Conservation (phyloP, 2,888 invertebrate species). For the Panorpa germanica region DNA sequence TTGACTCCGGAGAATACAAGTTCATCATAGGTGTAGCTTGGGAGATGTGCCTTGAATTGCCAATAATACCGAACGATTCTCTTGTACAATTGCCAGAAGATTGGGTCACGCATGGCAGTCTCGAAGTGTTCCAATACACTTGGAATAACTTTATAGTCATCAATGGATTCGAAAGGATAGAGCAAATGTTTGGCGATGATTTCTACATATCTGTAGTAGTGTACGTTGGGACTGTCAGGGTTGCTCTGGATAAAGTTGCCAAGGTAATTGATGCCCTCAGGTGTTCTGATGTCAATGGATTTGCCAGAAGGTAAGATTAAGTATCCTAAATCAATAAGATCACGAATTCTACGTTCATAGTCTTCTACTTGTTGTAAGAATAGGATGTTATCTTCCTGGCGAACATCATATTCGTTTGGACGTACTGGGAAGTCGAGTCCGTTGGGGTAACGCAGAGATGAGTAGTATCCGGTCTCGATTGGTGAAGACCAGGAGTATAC, state of each 20-base stretch:
- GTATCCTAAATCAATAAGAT: slow-evolving; percentile 37
- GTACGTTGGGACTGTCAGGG: slow-evolving; percentile 27
- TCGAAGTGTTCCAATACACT: slow-evolving; percentile 37
- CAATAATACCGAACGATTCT: slow-evolving; percentile 33
- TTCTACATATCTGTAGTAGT: slow-evolving; percentile 31
- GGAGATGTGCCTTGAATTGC: slow-evolving; percentile 37
- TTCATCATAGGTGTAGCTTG: slow-evolving; percentile 39
- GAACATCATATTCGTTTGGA: slow-evolving; percentile 30
- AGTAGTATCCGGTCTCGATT: slow-evolving; percentile 38
- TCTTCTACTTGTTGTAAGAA: slow-evolving; percentile 24
- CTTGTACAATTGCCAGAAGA: slow-evolving; percentile 50
- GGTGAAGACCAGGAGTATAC: slow-evolving; percentile 32
- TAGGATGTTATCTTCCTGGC: slow-evolving; percentile 18
- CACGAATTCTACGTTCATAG: slow-evolving; percentile 34
- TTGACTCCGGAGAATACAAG: slow-evolving; percentile 41
- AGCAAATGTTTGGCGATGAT: slow-evolving; percentile 30
- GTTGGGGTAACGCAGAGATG: slow-evolving; percentile 40
- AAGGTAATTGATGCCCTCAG: slow-evolving; percentile 25
- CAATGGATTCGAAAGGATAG: slow-evolving; percentile 19
- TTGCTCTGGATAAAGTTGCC: slow-evolving; percentile 36
- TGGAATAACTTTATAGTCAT: slow-evolving; percentile 18
- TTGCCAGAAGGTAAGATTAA: slow-evolving; percentile 22
- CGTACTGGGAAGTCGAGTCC: slow-evolving; percentile 48
- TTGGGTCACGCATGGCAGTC: slow-evolving; percentile 51
- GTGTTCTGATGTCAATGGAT: slow-evolving; percentile 21